Conservation (phyloP, 92 coral and sea anemone species). For the Palythoa grandiflora region DNA sequence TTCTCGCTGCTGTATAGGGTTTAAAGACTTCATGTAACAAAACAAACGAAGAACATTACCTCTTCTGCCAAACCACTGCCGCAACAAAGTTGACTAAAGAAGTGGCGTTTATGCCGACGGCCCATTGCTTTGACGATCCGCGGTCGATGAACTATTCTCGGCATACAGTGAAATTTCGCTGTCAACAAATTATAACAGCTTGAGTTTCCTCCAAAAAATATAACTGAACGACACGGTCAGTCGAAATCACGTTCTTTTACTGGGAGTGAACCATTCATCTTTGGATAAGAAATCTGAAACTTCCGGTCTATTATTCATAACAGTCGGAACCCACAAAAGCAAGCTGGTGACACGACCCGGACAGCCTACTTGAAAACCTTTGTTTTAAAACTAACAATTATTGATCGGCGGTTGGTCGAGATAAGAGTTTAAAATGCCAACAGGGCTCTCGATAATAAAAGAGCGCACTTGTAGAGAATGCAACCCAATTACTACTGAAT, state of each 20-base stretch:
- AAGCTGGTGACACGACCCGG: not conserved
- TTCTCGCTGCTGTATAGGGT: not conserved
- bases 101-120: slow-evolving; percentile 34
- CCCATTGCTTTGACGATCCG: slow-evolving; percentile 26
- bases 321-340: not conserved
- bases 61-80: slow-evolving; percentile 33
- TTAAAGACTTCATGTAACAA: not conserved
- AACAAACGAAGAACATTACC: not conserved
- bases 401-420: not conserved
- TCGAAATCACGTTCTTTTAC: not conserved
- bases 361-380: not conserved
- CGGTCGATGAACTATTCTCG: slow-evolving; percentile 13
- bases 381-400: not conserved
- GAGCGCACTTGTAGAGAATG: not conserved
- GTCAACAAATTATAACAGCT: slow-evolving; percentile 27
- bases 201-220: not conserved
- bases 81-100: slow-evolving; percentile 35
- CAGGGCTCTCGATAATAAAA: not conserved
- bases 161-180: not conserved
- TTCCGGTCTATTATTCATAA: not conserved
- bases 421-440: not conserved
- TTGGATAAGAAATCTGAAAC: slow-evolving; percentile 7
- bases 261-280: slow-evolving; percentile 4
- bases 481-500: not conserved
- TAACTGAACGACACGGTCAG: not conserved